Evolutionary conservation across 1,140 invertebrate genomes (phyloP).

Genomic region (Drosophila nigrodunni): DNA sequence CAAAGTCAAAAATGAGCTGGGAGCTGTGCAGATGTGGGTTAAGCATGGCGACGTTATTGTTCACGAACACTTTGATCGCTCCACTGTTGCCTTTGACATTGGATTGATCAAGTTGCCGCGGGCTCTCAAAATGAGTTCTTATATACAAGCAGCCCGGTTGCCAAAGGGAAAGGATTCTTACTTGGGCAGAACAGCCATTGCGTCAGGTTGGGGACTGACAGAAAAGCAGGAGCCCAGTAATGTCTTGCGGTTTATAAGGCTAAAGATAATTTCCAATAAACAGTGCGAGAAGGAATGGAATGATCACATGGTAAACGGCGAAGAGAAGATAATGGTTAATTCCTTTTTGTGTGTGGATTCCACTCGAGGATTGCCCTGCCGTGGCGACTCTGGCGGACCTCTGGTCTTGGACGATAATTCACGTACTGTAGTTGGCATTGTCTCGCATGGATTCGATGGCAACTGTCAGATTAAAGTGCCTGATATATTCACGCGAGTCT

Average conservation of each 20-base stretch:
- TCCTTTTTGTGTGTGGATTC: conserved; percentile 58
- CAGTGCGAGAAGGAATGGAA: conserved; percentile 55
- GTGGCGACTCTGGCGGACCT: conserved; percentile 63
- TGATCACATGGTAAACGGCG: conserved; percentile 3
- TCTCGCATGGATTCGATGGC: conserved; percentile 59
- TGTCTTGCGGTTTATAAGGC: conserved; percentile 40
- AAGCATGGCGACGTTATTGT: conserved; percentile 20
- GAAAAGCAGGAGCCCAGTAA: neutral
- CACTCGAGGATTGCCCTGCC: conserved; percentile 47
- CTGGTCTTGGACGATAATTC: conserved; percentile 47
- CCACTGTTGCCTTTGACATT: conserved; percentile 45
- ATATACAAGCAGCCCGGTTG: conserved; percentile 33
- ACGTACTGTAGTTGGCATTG: conserved; percentile 51
- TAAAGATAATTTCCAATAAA: conserved; percentile 45
- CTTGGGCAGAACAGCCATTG: conserved; percentile 8
- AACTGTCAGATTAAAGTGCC: conserved; percentile 43
- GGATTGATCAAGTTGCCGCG: conserved; percentile 43
- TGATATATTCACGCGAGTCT: conserved; percentile 54
- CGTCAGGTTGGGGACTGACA: conserved; percentile 59
- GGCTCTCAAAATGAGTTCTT: conserved; percentile 20
- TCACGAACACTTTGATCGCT: conserved; percentile 36
- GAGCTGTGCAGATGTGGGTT: conserved; percentile 10
- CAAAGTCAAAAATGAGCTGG: neutral
- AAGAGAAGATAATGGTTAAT: conserved; percentile 22
- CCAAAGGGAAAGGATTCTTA: neutral